These are phyloP conservation scores for Neria commutata DNA, from an alignment of 2,888 invertebrate species.

Conservation along the genomic window DNA sequence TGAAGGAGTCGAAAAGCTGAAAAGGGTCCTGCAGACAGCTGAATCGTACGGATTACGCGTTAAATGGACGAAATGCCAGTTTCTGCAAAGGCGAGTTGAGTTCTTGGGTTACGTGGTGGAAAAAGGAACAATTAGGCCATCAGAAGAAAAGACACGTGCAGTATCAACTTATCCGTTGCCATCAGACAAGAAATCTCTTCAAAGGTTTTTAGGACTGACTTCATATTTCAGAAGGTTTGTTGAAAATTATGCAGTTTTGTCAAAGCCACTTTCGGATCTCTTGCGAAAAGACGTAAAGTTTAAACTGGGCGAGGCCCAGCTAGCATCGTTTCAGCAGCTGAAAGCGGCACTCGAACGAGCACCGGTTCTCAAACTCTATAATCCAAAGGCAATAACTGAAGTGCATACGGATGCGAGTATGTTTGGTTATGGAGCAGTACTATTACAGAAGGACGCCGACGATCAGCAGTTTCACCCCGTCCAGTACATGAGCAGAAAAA, in stretches of 20 bases:
- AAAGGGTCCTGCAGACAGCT: constrained; percentile 21
- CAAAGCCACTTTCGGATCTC: constrained; percentile 23
- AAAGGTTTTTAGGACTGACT: constrained; percentile 30
- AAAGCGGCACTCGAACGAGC: constrained; percentile 17
- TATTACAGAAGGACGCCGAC: constrained; percentile 30
- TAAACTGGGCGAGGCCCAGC: constrained; percentile 21
- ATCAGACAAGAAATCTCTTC: constrained; percentile 25
- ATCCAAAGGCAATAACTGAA: constrained; percentile 29
- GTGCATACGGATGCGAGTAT: constrained; percentile 35
- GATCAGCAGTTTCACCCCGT: constrained; percentile 24
- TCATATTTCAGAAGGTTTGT: constrained; percentile 28
- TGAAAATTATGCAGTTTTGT: constrained; percentile 1
- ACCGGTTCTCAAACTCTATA: constrained; percentile 32
- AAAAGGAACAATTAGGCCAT: constrained; percentile 22
- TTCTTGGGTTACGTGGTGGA: constrained; percentile 33
- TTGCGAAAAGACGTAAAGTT: constrained; percentile 21
- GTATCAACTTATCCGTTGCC: constrained; percentile 23
- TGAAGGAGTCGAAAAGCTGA: constrained; percentile 1
- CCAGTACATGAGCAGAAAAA: constrained; percentile 30
- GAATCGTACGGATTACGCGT: constrained; percentile 19
- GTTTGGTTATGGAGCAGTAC: constrained; percentile 30
- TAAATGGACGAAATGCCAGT: constrained; percentile 28
- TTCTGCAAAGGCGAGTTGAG: constrained; percentile 18
- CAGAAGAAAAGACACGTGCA: constrained; percentile 23
- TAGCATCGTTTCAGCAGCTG: constrained; percentile 23